Base-by-base conservation (phyloP, 2,888 invertebrate genomes). In the Lissonota sp. region DNA sequence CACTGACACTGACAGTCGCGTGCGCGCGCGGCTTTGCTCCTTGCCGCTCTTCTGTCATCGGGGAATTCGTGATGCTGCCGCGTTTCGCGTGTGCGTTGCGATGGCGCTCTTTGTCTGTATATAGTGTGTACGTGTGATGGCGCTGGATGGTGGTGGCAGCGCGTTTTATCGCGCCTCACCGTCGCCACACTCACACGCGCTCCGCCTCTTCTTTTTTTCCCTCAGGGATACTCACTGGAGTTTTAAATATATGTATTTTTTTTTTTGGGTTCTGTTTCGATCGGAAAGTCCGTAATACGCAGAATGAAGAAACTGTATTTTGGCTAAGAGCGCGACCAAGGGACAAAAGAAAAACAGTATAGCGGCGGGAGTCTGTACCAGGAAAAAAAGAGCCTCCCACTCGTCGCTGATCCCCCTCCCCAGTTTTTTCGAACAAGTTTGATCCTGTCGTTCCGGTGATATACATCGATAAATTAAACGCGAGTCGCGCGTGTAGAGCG, bases 1-100 rank as follows among this genome's bases (percentile, higher is more conserved):
- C 86, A 89, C 87, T 91, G 92, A 91, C 91, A 92, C 92, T 92
- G 91, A 92, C 91, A 92, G 89, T 26, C 26, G 26, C 26, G 26
- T 88, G 87, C 64, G 62, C 69, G 57, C 44, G 55, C 71, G 71
- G 53, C 4, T 69, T 69, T 57, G 39, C 57, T 69, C 57, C n/a
- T 69, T 69, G 69, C 66, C 64, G 63, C 64, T 67, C 60, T 89
- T 86, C 90, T 90, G 89, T 90, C 90, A 90, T 88, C 87, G 87
- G 81, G 87, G 88, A 90, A n/a, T 90, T 90, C 90, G 89, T 55
- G 71, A 67, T 76, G 76, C 78, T 76, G 82, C 51, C 49, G 63
- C 62, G 55, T n/a, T 12, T 12, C 58, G 72, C 69, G 69, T 49
- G 53, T 57, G 57, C 57, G 12, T 37, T 37, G n/a, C n/a, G n/a